Evolutionary conservation across 2,888 invertebrate species (phyloP).

Genomic region (Tuberolachnus salignus): DNA sequence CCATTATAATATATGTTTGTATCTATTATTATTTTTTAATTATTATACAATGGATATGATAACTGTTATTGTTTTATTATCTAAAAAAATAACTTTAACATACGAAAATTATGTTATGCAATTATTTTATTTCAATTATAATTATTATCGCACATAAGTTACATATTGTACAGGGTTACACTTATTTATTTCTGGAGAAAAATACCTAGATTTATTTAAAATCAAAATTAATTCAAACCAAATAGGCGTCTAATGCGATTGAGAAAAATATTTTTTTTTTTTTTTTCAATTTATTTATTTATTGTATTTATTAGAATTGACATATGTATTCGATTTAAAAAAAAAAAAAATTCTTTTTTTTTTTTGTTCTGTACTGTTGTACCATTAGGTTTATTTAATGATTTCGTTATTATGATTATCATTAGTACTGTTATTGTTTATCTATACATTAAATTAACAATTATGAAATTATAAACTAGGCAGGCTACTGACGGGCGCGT

Average conservation of each 20-base stretch:
- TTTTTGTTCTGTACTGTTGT: too few relatives aligned
- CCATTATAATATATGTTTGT: constrained; percentile 19
- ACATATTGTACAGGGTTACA: constrained; percentile 51
- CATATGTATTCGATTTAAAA: too few relatives aligned
- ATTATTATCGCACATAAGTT: constrained; percentile 40
- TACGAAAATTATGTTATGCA: not conserved
- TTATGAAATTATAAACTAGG: too few relatives aligned
- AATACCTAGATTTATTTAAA: constrained; percentile 14
- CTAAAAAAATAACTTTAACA: too few relatives aligned
- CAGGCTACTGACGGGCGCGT: not conserved
- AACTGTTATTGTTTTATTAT: too few relatives aligned
- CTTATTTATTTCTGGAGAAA: constrained; percentile 13
- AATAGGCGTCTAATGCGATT: not conserved
- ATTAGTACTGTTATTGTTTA: too few relatives aligned
- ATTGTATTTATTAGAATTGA: not conserved
- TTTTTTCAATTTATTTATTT: not conserved
- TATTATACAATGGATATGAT: not conserved
- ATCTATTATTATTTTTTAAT: too few relatives aligned
- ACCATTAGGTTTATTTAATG: too few relatives aligned
- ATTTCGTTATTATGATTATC: too few relatives aligned
- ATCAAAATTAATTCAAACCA: constrained; percentile 2
- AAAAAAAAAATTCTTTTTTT: too few relatives aligned
- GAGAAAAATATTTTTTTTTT: not conserved
- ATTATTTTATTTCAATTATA: constrained; percentile 21
- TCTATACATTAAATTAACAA: too few relatives aligned